Evolutionary conservation across 2,888 invertebrate genomes (phyloP).

Genomic region (Deilephila porcellus): DNA sequence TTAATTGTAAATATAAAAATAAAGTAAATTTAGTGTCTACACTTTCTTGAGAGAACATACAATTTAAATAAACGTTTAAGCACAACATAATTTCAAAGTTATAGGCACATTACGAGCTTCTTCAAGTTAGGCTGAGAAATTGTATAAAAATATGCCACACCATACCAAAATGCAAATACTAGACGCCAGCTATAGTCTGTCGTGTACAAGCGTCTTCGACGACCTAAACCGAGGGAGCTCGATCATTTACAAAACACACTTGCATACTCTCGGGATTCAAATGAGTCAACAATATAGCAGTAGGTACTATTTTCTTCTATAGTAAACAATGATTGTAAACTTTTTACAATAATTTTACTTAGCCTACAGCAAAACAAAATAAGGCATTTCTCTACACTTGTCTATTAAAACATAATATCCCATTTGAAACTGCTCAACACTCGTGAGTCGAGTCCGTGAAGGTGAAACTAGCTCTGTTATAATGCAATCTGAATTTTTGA

Average conservation of each 20-base stretch:
- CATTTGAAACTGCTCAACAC: slow-evolving; percentile 59
- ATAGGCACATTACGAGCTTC: slow-evolving; percentile 43
- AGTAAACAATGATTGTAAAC: slow-evolving; percentile 61
- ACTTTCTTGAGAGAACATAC: slow-evolving; percentile 62
- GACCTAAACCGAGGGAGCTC: slow-evolving; percentile 26
- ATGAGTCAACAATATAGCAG: slow-evolving; percentile 39
- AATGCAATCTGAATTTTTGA: slow-evolving; percentile 54
- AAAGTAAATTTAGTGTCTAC: slow-evolving; percentile 56
- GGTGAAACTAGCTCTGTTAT: slow-evolving; percentile 52
- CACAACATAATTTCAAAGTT: slow-evolving; percentile 55
- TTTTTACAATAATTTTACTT: slow-evolving; percentile 73
- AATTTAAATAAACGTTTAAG: slow-evolving; percentile 41
- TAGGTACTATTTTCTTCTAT: slow-evolving; percentile 15
- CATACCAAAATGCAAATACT: slow-evolving; percentile 24
- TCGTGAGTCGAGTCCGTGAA: slow-evolving; percentile 59
- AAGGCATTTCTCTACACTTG: slow-evolving; percentile 76
- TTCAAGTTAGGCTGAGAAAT: slow-evolving; percentile 27
- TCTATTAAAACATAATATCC: slow-evolving; percentile 61
- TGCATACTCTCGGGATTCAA: slow-evolving; percentile 45
- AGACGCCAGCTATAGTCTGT: slow-evolving; percentile 5
- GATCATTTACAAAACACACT: slow-evolving; percentile 52
- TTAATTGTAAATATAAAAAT: slow-evolving; percentile 33
- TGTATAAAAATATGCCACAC: slow-evolving; percentile 26
- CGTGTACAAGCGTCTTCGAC: slow-evolving; percentile 11
- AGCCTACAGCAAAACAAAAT: slow-evolving; percentile 80